Evolutionary conservation across 2,797 vertebrate genomes (phyloP), one percentile per base, ranked within the genome.

Genomic region (Hydrophis major): DNA sequence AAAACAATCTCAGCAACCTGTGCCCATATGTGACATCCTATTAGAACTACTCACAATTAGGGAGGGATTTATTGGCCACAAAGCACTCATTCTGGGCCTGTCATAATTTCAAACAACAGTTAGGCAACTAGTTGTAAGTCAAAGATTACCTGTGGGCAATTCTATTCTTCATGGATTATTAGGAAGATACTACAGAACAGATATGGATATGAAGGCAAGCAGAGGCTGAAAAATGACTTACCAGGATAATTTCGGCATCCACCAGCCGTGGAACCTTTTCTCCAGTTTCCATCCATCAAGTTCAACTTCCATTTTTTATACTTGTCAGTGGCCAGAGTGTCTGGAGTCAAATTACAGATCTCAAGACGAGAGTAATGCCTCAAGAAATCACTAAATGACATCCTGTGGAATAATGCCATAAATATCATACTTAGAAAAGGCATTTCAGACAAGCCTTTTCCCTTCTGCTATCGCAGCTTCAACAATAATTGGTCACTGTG

Each of bases 271-370:
- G 98, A 98, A 86, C 99, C 99, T 88, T 96, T 95, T 91, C 98
- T 97, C 98, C 98, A 99, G 96, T 89, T 98, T 87, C 98, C 98
- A 0, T 99, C 97, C 91, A 98, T 97, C 96, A 97, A 98, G 94
- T 97, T 97, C 94, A 99, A 97, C 7, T 97, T 98, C 98, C 98
- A 99, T 89, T 98, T 98, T 87, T 98, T 98, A 93, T 98, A 92
- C 11, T 47, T 96, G 0, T 98, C 97, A 0, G 97, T 97, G 2
- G 95, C 87, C 93, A 99, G 97, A 0, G 98, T 98, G 87, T 99
- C 98, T 0, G 98, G 98, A 1, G 98, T 99, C 94, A 99, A 98
- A 96, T 98, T 99, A 91, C 99, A 99, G 97, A 99, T 99, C 96
- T 99, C 98, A 96, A 99, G 94, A 32, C 98, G 97, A 0, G 98